Evolutionary conservation across 53 echinoderm and acorn worm species (phyloP).

Genomic region (Glandiceps talaboti): DNA sequence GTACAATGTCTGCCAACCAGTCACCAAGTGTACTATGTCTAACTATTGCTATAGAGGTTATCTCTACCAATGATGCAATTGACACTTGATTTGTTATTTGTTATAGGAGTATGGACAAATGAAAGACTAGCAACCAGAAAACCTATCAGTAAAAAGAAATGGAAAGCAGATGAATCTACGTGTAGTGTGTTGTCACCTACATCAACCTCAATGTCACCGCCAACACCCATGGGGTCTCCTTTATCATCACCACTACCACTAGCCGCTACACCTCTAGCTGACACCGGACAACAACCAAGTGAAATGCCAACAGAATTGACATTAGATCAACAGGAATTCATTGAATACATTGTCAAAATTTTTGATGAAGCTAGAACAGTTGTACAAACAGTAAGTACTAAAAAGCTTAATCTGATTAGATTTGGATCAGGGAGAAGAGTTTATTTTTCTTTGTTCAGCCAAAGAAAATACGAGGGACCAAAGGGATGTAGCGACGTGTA

Average conservation of each 20-base stretch:
- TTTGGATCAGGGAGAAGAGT: no score
- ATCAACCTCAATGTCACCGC: not conserved
- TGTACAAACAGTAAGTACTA: not conserved
- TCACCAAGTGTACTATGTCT: no score
- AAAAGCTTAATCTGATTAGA: no score
- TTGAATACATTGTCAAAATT: not conserved
- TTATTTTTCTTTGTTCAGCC: no score
- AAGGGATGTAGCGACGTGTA: no score
- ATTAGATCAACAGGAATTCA: not conserved
- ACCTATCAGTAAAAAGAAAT: slow-evolving; percentile 46
- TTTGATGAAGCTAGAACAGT: not conserved
- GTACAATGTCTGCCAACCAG: no score
- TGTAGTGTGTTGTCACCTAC: not conserved
- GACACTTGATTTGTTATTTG: not conserved
- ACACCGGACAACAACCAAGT: not conserved
- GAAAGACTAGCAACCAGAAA: slow-evolving; percentile 68
- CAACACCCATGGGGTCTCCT: not conserved
- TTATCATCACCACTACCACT: not conserved
- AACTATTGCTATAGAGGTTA: no score
- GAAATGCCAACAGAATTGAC: not conserved
- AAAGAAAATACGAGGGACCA: no score
- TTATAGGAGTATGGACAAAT: slow-evolving; percentile 75
- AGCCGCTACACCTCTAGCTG: not conserved
- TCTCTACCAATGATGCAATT: not conserved
- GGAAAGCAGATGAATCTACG: not conserved